Conservation (phyloP, 2,113 vertebrate species). For the Felis catus region DNA sequence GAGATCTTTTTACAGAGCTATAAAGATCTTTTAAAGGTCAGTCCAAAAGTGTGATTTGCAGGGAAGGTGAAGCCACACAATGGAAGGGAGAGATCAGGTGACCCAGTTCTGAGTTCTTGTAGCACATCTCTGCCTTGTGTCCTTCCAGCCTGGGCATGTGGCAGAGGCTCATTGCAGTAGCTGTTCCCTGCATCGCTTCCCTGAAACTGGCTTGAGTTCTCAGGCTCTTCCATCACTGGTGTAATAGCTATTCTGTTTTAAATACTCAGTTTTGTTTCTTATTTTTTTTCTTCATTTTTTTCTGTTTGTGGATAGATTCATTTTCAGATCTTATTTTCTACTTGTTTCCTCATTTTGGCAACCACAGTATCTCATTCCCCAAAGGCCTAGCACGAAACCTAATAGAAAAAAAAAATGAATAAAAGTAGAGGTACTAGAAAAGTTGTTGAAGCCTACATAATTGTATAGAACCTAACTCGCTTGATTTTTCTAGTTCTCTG, state of each 20-base stretch:
- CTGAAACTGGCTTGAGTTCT: neutral
- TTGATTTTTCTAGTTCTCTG: neutral
- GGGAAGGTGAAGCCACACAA: neutral
- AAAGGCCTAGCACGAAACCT: neutral
- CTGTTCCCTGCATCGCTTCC: neutral
- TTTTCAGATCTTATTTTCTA: neutral
- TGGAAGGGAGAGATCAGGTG: no score
- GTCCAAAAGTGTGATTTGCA: neutral
- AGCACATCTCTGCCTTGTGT: fast-evolving
- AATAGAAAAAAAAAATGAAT: neutral
- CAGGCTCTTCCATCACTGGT: neutral
- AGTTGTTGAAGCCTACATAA: neutral
- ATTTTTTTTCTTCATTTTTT: neutral
- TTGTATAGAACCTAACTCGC: neutral
- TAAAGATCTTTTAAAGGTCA: neutral
- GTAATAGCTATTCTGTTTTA: neutral
- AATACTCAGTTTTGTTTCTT: neutral
- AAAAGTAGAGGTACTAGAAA: neutral
- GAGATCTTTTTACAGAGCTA: neutral
- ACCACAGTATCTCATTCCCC: neutral
- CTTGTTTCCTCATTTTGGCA: neutral
- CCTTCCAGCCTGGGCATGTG: fast-evolving
- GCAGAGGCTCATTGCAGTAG: fast-evolving
- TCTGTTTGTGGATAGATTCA: neutral
- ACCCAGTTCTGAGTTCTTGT: fast-evolving